A percentile compares a stretch with the other conserved stretches of the same genome.
Evolutionary conservation across 2,113 vertebrate genomes (phyloP).

Genomic region (cat (Felis catus)): DNA sequence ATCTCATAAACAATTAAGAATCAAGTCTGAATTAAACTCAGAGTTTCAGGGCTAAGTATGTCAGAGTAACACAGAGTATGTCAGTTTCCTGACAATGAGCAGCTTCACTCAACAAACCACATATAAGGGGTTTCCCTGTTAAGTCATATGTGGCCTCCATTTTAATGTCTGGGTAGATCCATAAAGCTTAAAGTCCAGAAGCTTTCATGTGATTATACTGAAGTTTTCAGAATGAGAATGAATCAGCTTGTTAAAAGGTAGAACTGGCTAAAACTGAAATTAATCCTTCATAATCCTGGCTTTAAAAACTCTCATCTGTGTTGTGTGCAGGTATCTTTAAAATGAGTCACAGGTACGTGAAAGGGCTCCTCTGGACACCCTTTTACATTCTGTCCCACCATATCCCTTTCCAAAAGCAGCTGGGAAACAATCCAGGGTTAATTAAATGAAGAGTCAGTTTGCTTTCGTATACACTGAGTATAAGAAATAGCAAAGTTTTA

Average conservation of each 20-base stretch:
- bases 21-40: not conserved
- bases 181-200: not conserved
- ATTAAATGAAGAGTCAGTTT: not conserved
- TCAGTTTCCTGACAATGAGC: not conserved
- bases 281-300: conserved; percentile 72
- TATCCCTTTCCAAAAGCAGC: not conserved
- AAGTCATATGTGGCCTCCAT: not conserved
- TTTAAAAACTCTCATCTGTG: conserved; percentile 70
- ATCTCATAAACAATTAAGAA: not conserved
- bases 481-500: conserved; percentile 2
- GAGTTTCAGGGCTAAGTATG: not conserved
- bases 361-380: not conserved
- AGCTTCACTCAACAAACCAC: conserved; percentile 38
- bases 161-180: not conserved
- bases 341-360: not conserved
- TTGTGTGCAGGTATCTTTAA: conserved; percentile 25
- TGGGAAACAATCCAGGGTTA: not conserved
- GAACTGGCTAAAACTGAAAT: conserved; percentile 75
- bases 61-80: not conserved
- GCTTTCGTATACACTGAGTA: not conserved
- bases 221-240: conserved; percentile 72
- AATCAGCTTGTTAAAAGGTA: conserved; percentile 69
- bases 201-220: not conserved
- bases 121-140: not conserved
- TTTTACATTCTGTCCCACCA: not conserved